phyloP scores from a whole-genome alignment of 2,797 vertebrate genomes.

The Gobio occitaniae region DNA sequence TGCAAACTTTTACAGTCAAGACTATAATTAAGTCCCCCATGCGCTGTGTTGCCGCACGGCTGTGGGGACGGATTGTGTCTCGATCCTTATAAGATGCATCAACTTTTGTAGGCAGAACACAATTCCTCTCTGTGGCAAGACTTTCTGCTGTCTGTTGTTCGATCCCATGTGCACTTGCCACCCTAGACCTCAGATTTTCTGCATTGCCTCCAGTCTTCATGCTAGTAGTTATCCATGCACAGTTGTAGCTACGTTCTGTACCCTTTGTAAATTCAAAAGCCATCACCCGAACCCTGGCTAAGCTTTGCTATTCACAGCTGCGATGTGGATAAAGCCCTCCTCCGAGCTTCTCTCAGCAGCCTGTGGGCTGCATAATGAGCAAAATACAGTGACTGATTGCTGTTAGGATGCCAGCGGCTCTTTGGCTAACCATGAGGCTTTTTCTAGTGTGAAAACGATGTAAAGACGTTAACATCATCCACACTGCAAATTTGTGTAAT shows the following conservation, averaged over 20 bases:
- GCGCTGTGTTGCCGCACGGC: background rate
- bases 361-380: constrained; percentile 53
- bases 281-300: constrained; percentile 33
- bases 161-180: constrained; percentile 31
- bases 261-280: constrained; percentile 45
- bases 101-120: constrained; percentile 26
- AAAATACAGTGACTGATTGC: constrained; percentile 44
- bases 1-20: constrained; percentile 38
- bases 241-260: constrained; percentile 29
- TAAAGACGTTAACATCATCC: constrained; percentile 58
- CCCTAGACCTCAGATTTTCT: constrained; percentile 35
- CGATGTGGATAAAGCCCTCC: constrained; percentile 52
- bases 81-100: constrained; percentile 9
- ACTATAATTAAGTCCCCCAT: constrained; percentile 56
- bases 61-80: constrained; percentile 13
- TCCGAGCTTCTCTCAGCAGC: constrained; percentile 44
- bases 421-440: constrained; percentile 65
- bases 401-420: constrained; percentile 69
- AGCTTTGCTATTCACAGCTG: constrained; percentile 49
- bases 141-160: background rate
- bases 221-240: constrained; percentile 28
- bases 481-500: constrained; percentile 57
- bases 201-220: constrained; percentile 36
- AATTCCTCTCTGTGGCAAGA: constrained; percentile 10
- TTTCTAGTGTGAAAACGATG: constrained; percentile 60